phyloP scores from a whole-genome alignment of 2,797 vertebrate genomes.

The Spinibarbus caldwelli region DNA sequence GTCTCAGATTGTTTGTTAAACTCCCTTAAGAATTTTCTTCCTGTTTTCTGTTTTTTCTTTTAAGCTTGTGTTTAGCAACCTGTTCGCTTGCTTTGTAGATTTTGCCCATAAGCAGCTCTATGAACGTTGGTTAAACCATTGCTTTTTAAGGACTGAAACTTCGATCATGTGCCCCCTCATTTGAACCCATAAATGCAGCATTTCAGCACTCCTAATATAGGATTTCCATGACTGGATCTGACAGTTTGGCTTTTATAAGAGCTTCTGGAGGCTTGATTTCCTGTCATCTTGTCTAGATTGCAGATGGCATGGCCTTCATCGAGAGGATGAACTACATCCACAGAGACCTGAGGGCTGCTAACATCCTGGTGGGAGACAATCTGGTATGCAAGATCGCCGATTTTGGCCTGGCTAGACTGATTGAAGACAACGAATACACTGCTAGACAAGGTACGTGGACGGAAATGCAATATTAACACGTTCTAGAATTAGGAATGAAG shows the following conservation, averaged over 20 bases:
- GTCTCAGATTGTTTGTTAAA: neutral
- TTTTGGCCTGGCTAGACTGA: slow-evolving; percentile 95
- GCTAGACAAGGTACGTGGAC: slow-evolving; percentile 90
- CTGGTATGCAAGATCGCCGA: slow-evolving; percentile 98
- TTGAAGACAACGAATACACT: slow-evolving; percentile 98
- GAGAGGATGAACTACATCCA: slow-evolving; percentile 99
- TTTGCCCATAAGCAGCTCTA: neutral
- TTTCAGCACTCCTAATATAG: neutral
- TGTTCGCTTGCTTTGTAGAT: slow-evolving; percentile 3
- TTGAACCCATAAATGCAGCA: neutral
- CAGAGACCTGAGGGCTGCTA: slow-evolving; percentile 95
- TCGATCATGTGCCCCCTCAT: neutral
- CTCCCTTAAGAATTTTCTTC: neutral
- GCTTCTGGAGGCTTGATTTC: slow-evolving; percentile 13
- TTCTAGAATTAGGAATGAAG: slow-evolving; percentile 1
- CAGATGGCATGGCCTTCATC: slow-evolving; percentile 98
- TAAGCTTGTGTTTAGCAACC: neutral
- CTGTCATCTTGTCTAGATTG: slow-evolving; percentile 78
- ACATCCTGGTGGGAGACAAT: slow-evolving; percentile 97
- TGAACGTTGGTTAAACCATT: neutral
- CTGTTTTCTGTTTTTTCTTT: neutral
- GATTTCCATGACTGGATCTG: neutral
- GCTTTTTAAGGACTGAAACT: neutral
- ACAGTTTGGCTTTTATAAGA: neutral
- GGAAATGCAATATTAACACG: slow-evolving; percentile 12